Base-by-base conservation (phyloP, 2,888 invertebrate genomes). In the Leuctra nigra region DNA sequence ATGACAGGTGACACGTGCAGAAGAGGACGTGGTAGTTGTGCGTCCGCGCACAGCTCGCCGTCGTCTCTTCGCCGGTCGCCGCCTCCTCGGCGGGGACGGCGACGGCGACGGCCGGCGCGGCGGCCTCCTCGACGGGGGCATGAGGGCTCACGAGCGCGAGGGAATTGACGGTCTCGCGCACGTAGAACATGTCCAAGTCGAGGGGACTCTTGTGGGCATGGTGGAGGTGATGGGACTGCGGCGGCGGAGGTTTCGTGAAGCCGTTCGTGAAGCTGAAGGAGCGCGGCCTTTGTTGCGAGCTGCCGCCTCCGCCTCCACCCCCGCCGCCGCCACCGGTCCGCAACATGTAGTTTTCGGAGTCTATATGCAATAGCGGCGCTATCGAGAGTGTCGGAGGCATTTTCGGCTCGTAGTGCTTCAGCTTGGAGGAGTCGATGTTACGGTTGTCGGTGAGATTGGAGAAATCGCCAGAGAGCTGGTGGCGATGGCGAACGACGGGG, bases 321-420 rank as follows among this genome's bases (percentile, higher is more conserved):
- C 33, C 38, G 14, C 46, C 23, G 22, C 38, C 25, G n/a, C 52
- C 54, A 14, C 57, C 69, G 59, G 72, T 73, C 62, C 75, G 72
- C 62, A 76, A 65, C 75, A 77, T 76, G 67, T 77, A 77, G 66
- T 77, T 77, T 63, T 76, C 75, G 55, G 73, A 69, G 69, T 77
- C 77, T 61, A 77, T 72, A 66, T 72, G 72, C 60, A 74, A 69
- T 62, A 71, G 59, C 16, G 65, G 63, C 14, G 58, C 14, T 4
- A 56, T 23, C n/a, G 61, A 48, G 36, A 63, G 41, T 18, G 59
- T 56, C 13, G 62, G 61, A 13, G 63, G 62, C 62, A 62, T 61
- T 53, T 63, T 63, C 6, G 57, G 35, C 16, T 62, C 62, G 59
- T 58, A 59, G 25, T 41, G 55, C 36, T 59, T 62, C 24, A 53